These are phyloP conservation scores for Plecotus auritus DNA, from an alignment of 2,113 vertebrate genomes.

Conservation along the genomic window DNA sequence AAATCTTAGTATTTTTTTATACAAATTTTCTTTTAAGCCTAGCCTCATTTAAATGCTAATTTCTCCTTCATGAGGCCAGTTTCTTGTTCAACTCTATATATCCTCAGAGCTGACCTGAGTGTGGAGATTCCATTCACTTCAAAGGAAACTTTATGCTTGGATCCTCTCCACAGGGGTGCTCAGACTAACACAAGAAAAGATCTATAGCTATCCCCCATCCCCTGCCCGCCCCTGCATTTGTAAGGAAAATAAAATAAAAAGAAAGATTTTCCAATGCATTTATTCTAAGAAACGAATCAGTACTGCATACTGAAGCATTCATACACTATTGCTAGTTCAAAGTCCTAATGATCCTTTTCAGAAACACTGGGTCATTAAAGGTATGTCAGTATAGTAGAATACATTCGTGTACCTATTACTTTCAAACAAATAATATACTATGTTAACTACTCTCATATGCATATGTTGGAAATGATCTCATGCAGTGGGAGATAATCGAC, in stretches of 20 bases:
- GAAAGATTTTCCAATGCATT: constrained; percentile 35
- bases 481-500: constrained; percentile 52
- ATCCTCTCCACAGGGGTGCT: constrained; percentile 67
- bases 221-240: neutral
- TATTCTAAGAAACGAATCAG: constrained; percentile 39
- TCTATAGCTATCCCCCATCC: neutral
- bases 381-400: neutral
- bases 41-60: constrained; percentile 73
- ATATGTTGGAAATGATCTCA: neutral
- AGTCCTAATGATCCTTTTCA: constrained; percentile 13
- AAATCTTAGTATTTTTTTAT: constrained; percentile 49
- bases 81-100: constrained; percentile 55
- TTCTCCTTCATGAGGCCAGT: constrained; percentile 20
- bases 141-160: constrained; percentile 60
- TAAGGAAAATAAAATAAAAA: constrained; percentile 56
- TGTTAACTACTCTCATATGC: constrained; percentile 16
- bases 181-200: constrained; percentile 53
- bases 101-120: constrained; percentile 60
- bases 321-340: neutral
- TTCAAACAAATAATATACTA: neutral
- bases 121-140: constrained; percentile 68
- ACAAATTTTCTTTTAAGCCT: constrained; percentile 59
- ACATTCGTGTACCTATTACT: constrained; percentile 10
- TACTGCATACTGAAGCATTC: neutral
- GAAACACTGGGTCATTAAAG: constrained; percentile 21